Conservation (phyloP, 2,888 invertebrate genomes). For the Opisthograptis luteolata region DNA sequence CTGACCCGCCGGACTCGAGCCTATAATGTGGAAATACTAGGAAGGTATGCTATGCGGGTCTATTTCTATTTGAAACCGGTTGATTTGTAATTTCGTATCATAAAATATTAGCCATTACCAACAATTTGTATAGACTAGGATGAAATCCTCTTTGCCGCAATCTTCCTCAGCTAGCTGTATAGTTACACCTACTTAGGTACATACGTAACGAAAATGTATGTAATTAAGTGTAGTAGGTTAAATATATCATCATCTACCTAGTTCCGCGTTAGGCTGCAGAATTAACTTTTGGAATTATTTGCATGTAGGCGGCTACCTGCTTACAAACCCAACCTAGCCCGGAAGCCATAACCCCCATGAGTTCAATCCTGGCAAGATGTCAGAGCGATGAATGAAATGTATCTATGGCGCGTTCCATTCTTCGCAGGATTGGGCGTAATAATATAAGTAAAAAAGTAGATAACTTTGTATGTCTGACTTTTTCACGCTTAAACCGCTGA, state of each 20-base stretch:
- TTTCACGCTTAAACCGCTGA: too few species aligned
- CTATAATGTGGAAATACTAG: conserved; percentile 57
- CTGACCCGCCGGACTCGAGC: conserved; percentile 46
- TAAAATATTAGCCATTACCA: conserved; percentile 34
- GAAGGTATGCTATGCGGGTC: conserved; percentile 45
- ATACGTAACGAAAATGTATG: conserved; percentile 28
- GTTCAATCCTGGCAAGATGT: too few species aligned
- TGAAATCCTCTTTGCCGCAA: conserved; percentile 28
- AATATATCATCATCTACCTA: conserved; percentile 19
- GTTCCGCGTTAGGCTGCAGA: conserved; percentile 19
- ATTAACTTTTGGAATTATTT: conserved; percentile 7
- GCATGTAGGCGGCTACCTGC: too few species aligned
- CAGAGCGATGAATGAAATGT: too few species aligned
- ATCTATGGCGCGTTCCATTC: too few species aligned
- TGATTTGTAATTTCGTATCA: conserved; percentile 45
- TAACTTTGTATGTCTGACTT: too few species aligned
- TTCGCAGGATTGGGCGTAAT: too few species aligned
- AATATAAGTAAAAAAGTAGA: too few species aligned
- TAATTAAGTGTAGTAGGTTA: conserved; percentile 37
- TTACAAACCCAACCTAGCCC: too few species aligned
- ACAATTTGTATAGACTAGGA: conserved; percentile 35
- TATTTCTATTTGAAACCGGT: conserved; percentile 48
- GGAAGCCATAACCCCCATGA: too few species aligned
- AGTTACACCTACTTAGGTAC: conserved; percentile 3
- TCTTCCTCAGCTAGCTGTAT: conserved; percentile 17